A percentile compares a stretch with the other conserved stretches of the same genome.
These are phyloP conservation scores for Pheucticus melanocephalus DNA, from an alignment of 2,113 vertebrate genomes.

Conservation along the genomic window DNA sequence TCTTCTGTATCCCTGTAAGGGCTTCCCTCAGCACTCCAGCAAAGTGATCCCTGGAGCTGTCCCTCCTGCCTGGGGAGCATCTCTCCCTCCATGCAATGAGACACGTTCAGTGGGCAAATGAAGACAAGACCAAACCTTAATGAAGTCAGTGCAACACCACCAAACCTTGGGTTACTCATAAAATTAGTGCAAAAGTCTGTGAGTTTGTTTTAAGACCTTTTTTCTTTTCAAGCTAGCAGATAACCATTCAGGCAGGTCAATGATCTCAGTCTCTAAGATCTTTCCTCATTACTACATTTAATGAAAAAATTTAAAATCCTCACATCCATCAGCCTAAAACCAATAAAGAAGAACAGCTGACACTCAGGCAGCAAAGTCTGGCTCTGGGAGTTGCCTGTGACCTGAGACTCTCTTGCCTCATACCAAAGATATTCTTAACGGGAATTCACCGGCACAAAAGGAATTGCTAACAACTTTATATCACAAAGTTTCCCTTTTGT, in stretches of 20 bases:
- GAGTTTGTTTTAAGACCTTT: not conserved
- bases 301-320: not conserved
- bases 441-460: not conserved
- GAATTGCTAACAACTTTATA: constrained; percentile 9
- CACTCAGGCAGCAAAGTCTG: not conserved
- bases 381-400: not conserved
- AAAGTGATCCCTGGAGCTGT: not conserved
- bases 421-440: not conserved
- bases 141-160: not conserved
- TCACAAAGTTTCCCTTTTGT: not conserved
- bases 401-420: not conserved
- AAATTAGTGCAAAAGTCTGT: not conserved
- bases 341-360: not conserved
- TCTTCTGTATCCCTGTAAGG: not conserved
- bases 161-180: not conserved
- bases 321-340: not conserved
- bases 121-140: not conserved
- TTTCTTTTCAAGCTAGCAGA: not conserved
- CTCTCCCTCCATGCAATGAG: not conserved
- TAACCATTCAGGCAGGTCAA: not conserved
- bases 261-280: not conserved
- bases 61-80: not conserved
- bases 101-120: not conserved
- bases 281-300: not conserved
- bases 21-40: not conserved